A percentile compares a stretch with the other conserved stretches of the same genome.
Conservation (phyloP, 2,888 invertebrate genomes). For the Euplagia quadripunctaria region DNA sequence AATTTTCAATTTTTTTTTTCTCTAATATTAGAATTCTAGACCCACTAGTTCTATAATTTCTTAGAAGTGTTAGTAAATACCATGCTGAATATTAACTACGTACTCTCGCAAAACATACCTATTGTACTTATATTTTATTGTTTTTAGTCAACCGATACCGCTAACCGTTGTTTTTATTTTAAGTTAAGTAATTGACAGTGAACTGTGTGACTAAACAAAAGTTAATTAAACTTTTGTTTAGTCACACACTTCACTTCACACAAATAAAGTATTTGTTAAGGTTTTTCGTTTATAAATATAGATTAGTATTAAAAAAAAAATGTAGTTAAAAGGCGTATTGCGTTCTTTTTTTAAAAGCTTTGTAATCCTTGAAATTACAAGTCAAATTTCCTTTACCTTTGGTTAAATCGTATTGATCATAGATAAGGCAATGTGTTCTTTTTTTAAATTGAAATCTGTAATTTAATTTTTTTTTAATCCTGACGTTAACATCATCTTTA, state of each 20-base stretch:
- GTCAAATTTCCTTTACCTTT: background rate
- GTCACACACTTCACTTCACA: no score
- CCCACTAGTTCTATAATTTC: background rate
- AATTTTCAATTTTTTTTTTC: background rate
- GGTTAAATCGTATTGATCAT: no score
- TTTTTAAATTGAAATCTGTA: constrained; percentile 1
- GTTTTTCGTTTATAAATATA: no score
- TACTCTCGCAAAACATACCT: background rate
- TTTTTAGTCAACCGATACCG: no score
- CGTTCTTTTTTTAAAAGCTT: background rate
- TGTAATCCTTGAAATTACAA: background rate
- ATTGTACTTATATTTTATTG: no score
- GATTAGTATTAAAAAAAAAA: background rate
- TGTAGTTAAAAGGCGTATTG: background rate
- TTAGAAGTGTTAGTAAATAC: background rate
- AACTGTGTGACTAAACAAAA: background rate
- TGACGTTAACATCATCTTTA: background rate
- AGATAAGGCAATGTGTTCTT: no score
- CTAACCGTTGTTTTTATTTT: no score
- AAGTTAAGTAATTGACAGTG: background rate
- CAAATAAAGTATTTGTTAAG: no score
- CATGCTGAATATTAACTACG: background rate
- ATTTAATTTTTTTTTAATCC: constrained; percentile 7
- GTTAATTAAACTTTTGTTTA: no score
- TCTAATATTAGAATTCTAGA: background rate